Base-by-base conservation (phyloP, 2,113 vertebrate species). In the Struthio camelus region DNA sequence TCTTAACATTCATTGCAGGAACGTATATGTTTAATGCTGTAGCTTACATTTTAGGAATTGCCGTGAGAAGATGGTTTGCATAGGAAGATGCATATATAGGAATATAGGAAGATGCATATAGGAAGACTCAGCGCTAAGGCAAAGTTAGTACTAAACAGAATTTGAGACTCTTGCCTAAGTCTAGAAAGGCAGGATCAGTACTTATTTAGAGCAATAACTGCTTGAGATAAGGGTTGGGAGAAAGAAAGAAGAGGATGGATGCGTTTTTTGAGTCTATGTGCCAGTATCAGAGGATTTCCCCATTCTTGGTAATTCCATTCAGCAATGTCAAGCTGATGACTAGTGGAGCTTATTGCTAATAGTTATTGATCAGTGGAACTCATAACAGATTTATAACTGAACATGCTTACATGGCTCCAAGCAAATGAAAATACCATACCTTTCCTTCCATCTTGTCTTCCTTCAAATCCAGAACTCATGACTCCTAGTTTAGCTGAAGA, bases 331-430 rank as follows among this genome's bases (percentile, higher is more conserved):
- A 84, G 54, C 32, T 48, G 42, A 42, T 77, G 71, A 90, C 66
- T 83, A 65, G 62, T 65, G 28, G 71, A 92, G 44, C 50, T 93
- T 85, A 93, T 80, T 93, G 67, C 83, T 83, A 80, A 85, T 72
- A 80, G 53, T 69, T 93, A 93, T 93, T 83, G 79, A 94, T 95
- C 71, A 85, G 76, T 69, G 64, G 44, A 85, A 73, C 70, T 80
- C 88, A 91, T 62, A 93, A 80, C 53, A 75, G 69, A 89, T 89
- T 80, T 92, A 83, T 92, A 80, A 83, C 59, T 84, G 59, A 89
- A 90, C 36, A 32, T 70, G 86, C 86, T 59, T 75, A 6, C 38
- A 9, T 44, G 42, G 51, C 46, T 89, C 22, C n/a, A 86, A 78
- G 61, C 40, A 93, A 86, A 77, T 80, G 54, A 77, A 92, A 88